phyloP scores from a whole-genome alignment of 2,888 invertebrate species.

The Sarcophaga carnaria region DNA sequence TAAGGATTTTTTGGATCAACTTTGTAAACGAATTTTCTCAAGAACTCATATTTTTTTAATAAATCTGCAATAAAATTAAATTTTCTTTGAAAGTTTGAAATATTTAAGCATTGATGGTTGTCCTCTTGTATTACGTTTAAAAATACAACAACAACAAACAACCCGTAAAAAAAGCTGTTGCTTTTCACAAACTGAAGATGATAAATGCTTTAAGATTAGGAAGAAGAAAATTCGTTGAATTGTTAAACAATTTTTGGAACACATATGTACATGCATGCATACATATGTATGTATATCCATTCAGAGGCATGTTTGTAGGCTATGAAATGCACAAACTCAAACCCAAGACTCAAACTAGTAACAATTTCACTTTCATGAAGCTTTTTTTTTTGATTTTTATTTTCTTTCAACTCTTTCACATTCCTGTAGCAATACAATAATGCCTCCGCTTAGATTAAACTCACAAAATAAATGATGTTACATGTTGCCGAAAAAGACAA shows the following conservation, averaged over 20 bases:
- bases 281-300: neutral
- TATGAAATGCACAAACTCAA: slow-evolving; percentile 2
- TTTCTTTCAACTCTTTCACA: no score
- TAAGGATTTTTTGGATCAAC: no score
- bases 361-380: slow-evolving; percentile 64
- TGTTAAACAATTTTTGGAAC: slow-evolving; percentile 20
- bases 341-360: slow-evolving; percentile 1
- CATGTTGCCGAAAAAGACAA: slow-evolving; percentile 59
- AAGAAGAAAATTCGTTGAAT: slow-evolving; percentile 9
- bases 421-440: no score
- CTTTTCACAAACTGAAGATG: slow-evolving; percentile 16
- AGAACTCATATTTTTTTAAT: no score
- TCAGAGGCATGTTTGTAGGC: slow-evolving; percentile 15
- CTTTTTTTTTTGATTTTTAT: neutral
- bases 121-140: no score
- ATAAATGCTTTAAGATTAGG: slow-evolving; percentile 33
- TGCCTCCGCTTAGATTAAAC: no score
- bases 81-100: no score
- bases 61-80: no score
- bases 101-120: no score
- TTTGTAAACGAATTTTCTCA: no score
- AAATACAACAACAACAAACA: no score
- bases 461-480: slow-evolving; percentile 50
- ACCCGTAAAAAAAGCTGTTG: neutral
- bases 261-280: neutral